Evolutionary conservation across 2,113 vertebrate species (phyloP), one percentile per base, ranked within the genome.

Genomic region (Craseonycteris thonglongyai): DNA sequence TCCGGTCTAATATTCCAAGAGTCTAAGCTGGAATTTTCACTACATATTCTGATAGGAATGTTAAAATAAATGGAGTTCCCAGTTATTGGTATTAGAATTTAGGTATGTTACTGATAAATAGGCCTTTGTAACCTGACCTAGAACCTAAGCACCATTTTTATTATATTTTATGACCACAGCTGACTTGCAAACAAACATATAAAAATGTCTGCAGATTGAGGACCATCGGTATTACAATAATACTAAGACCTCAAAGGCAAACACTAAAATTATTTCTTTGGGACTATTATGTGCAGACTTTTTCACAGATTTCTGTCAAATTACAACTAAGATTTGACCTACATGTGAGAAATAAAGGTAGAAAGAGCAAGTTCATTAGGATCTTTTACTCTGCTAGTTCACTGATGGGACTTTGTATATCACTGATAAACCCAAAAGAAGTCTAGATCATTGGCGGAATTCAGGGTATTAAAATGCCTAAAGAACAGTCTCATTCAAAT

Each of bases 401-500:
- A 95, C 68, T 74, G n/a, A 75, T 65, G 2, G 63, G 30, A 33
- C 79, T 90, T 88, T 88, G 24, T 92, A 13, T 72, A 82, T 81
- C 76, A 91, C 12, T 84, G 56, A 42, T 42, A 88, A 89, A 93
- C 59, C 61, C 91, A 74, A 95, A 58, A 72, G 54, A 93, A 93
- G 42, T 93, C 90, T 61, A 80, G 79, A 93, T 82, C 47, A 92
- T 0, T 82, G 14, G 56, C 49, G 63, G 69, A 97, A 95, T 82
- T 68, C 75, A 81, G 56, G 66, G 33, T 63, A 96, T 82, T 94
- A 92, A 90, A 88, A 95, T 61, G 38, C 40, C 76, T 35, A 65
- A 79, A 93, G 33, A 78, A 92, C 15, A 82, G 61, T 91, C 88
- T 92, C 72, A 90, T 78, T 96, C 42, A 93, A 87, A 93, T 47